Conservation (phyloP, 2,888 invertebrate species). For the Drosophila rellima region DNA sequence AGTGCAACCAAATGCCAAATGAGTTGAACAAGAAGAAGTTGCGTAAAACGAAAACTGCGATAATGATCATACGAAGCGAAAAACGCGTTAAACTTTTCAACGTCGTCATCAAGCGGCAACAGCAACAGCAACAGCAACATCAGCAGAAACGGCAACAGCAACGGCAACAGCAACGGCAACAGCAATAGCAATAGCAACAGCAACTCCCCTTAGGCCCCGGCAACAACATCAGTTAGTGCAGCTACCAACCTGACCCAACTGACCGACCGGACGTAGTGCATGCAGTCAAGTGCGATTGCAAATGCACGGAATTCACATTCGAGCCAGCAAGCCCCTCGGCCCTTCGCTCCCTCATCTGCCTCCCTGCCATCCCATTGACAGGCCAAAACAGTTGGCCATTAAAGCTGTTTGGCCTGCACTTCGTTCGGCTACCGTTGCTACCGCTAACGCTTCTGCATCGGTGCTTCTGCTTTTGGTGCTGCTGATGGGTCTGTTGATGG, state of each 20-base stretch:
- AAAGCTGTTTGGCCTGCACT: constrained; percentile 67
- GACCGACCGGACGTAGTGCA: constrained; percentile 69
- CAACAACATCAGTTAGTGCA: constrained; percentile 30
- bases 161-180: constrained; percentile 8
- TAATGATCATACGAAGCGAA: constrained; percentile 81
- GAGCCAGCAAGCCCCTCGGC: constrained; percentile 39
- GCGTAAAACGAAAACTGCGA: constrained; percentile 76
- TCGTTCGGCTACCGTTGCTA: constrained; percentile 73
- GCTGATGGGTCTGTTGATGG: constrained; percentile 45
- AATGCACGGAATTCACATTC: constrained; percentile 81
- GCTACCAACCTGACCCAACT: constrained; percentile 52
- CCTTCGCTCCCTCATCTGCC: background rate
- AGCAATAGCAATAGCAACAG: constrained; percentile 17
- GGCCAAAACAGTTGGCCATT: constrained; percentile 61
- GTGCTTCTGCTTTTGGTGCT: constrained; percentile 27
- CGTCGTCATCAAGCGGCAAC: constrained; percentile 71
- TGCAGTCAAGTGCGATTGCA: constrained; percentile 79
- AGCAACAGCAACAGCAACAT: constrained; percentile 32
- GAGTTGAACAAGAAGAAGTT: constrained; percentile 65
- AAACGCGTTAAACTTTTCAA: constrained; percentile 80
- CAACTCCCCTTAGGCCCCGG: constrained; percentile 38
- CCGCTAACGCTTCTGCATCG: constrained; percentile 44
- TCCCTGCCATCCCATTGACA: constrained; percentile 1
- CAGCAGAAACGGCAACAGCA: no score
- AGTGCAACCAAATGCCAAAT: constrained; percentile 61